phyloP scores from a whole-genome alignment of 1,140 invertebrate genomes.

The Halesus radiatus region DNA sequence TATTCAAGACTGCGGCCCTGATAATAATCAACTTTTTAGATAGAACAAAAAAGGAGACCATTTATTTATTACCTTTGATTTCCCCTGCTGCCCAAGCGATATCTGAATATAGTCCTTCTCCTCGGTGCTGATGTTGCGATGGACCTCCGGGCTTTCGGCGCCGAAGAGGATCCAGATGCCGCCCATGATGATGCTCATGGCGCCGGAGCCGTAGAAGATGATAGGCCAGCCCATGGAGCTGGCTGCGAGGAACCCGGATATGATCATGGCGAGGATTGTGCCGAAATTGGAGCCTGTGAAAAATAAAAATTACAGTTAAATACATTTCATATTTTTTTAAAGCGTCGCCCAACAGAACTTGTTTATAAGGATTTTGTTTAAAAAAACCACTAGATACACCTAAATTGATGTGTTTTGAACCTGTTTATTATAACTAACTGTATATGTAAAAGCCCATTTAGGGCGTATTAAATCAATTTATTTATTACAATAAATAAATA shows the following conservation, averaged over 20 bases:
- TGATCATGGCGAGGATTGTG: conserved; percentile 75
- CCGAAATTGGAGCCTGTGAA: conserved; percentile 73
- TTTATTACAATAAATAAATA: no score
- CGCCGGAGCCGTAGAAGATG: conserved; percentile 75
- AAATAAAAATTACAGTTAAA: neutral
- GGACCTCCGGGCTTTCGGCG: conserved; percentile 69
- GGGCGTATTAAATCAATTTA: no score
- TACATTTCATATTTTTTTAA: no score
- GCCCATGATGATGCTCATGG: conserved; percentile 61
- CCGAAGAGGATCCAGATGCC: conserved; percentile 63
- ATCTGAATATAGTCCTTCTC: conserved; percentile 68
- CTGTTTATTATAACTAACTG: no score
- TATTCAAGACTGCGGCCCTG: no score
- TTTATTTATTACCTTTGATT: conserved; percentile 61
- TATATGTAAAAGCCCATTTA: no score
- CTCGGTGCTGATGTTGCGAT: conserved; percentile 62
- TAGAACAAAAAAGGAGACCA: no score
- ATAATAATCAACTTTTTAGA: no score
- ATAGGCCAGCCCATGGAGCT: conserved; percentile 75
- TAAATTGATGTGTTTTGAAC: no score
- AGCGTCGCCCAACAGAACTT: no score
- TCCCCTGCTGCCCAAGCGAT: conserved; percentile 67
- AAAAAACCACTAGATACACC: no score
- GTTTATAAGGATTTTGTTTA: no score
- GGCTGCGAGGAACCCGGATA: conserved; percentile 73